phyloP scores from a whole-genome alignment of 2,888 invertebrate species.

The Phyto melanocephala region DNA sequence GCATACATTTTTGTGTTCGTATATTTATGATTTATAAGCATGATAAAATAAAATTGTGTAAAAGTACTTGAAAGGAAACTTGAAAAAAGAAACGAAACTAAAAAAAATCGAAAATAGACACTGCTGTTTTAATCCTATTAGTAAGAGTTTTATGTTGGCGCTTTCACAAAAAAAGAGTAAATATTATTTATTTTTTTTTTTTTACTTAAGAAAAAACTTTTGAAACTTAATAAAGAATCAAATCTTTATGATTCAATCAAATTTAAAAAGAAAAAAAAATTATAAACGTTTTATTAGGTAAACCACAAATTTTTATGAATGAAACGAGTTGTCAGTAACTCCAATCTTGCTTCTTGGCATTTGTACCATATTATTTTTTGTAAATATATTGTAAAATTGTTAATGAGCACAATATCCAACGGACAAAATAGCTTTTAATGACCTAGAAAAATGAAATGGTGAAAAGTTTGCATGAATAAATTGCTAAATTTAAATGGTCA shows the following conservation, averaged over 20 bases:
- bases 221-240: neutral
- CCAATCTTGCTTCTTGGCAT: neutral
- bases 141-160: constrained; percentile 8
- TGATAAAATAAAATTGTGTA: neutral
- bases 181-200: constrained; percentile 2
- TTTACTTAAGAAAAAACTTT: neutral
- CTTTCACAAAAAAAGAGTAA: constrained; percentile 35
- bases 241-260: constrained; percentile 15
- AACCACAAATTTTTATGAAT: neutral
- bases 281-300: neutral
- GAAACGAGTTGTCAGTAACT: neutral
- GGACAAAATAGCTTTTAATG: neutral
- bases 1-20: neutral
- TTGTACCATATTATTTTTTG: neutral
- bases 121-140: constrained; percentile 36
- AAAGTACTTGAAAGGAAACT: neutral
- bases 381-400: neutral
- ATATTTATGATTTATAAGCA: neutral
- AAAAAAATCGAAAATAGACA: neutral
- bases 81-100: neutral
- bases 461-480: neutral
- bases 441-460: neutral
- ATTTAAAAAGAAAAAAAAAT: neutral
- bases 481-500: neutral
- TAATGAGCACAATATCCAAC: neutral